Evolutionary conservation across 2,113 vertebrate species (phyloP), one percentile per base, ranked within the genome.

Genomic region (Bettongia penicillata): DNA sequence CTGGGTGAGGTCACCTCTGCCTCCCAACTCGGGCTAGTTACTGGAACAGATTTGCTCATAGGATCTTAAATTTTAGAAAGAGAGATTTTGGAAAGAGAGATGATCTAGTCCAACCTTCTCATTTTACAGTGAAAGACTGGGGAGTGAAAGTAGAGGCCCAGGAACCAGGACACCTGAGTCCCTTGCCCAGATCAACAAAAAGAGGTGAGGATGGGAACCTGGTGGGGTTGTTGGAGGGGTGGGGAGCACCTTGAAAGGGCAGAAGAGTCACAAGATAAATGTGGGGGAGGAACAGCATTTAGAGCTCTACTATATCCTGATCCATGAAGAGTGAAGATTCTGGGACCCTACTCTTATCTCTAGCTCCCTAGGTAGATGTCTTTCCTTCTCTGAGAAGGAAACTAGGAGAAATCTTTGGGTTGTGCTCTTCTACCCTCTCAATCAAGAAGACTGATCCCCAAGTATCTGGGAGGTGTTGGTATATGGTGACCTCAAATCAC

Each of bases 1-100:
- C 19, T 92, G 95, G 94, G 97, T 96, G 50, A 98, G 93, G 14
- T 57, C 23, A 61, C 48, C 9, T 90, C 89, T 26, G 48, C 49
- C 50, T 90, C 89, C 89, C 48, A 49, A 49, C 3, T 90, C 47
- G 1, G 89, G 2, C 1, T 16, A 12, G 48, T 11, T 77, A 19
- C 16, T 77, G 68, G 6, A 19, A 77, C 14, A 23, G 37, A 68
- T 84, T 43, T 84, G 37, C 31, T 84, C 16, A 23, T 22, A 8
- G 68, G 26, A 22, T 84, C 68, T 84, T 84, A 6, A 3, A 9
- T 84, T 84, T 84, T 84, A 84, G 19, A 22, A n/a, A 48, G 48
- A 48, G 48, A 48, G 48, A 48, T 48, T 48, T 16, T 43, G 37
- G 16, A 43, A 84, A 84, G 68, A 84, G 68, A 68, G 57, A 68